These are phyloP conservation scores for Drosophila chauvacae DNA, from an alignment of 1,140 invertebrate genomes.

Conservation along the genomic window DNA sequence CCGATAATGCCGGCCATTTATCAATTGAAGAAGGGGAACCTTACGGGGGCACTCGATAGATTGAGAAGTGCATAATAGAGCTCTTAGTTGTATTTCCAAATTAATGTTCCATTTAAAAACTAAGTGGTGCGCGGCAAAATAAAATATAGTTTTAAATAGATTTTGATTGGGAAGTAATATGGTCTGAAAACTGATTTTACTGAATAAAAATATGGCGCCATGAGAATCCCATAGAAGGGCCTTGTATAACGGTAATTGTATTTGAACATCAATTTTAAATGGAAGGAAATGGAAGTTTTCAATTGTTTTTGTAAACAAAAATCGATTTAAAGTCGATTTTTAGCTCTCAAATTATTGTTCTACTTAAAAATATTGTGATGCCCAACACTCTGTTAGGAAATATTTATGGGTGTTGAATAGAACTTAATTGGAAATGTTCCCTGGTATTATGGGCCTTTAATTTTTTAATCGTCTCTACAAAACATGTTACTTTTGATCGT, in stretches of 20 bases:
- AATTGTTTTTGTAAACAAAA: neutral
- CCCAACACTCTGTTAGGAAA: neutral
- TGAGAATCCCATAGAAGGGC: slow-evolving; percentile 1
- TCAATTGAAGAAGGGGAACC: slow-evolving; percentile 42
- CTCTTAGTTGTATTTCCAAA: slow-evolving; percentile 3
- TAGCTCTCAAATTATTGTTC: neutral
- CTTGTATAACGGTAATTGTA: neutral
- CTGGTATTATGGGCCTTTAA: neutral
- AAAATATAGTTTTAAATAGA: slow-evolving; percentile 18
- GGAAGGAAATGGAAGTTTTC: neutral
- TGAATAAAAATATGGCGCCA: neutral
- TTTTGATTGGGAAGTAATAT: slow-evolving; percentile 1
- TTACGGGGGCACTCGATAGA: slow-evolving; percentile 19
- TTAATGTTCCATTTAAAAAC: slow-evolving; percentile 26
- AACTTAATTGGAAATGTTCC: slow-evolving; percentile 7
- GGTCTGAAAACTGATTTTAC: neutral
- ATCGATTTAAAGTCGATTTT: neutral
- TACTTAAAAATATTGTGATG: neutral
- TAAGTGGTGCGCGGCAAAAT: slow-evolving; percentile 1
- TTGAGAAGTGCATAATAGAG: slow-evolving; percentile 18
- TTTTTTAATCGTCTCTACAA: neutral
- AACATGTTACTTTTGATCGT: slow-evolving; percentile 10
- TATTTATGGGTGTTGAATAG: neutral
- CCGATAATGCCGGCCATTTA: slow-evolving; percentile 69
- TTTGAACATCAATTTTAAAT: neutral